Base-by-base conservation (phyloP, 2,113 vertebrate species). In the Candoia aspera region DNA sequence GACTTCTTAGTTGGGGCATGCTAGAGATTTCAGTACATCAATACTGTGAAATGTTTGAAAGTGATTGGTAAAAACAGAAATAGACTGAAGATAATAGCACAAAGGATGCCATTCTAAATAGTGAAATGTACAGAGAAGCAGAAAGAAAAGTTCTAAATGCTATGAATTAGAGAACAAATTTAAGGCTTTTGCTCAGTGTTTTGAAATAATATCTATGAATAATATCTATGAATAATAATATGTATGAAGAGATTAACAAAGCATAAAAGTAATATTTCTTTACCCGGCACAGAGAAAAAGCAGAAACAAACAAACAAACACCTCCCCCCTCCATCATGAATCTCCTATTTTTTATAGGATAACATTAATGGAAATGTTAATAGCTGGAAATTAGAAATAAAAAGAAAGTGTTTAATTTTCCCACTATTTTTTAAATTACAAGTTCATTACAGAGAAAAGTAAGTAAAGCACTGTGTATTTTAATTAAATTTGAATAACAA, bases 391-490 rank as follows among this genome's bases (percentile, higher is more conserved):
- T n/a, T 53, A 86, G 91, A 62, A 87, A 54, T 29, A 86, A 90
- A 88, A 64, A 24, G 1, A 26, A 93, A 94, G 29, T 84, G 84
- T 93, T 55, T 2, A 11, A 2, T 90, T 29, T 24, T 89, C 46
- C 90, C 93, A 1, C 83, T 58, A 17, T 88, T 93, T 19, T 91
- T 92, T 79, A 8, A 2, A n/a, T 88, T 57, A 49, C 3, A 1
- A 19, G 73, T 89, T 79, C 83, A 84, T 87, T 86, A 87, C 73
- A 83, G 93, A 92, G 84, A 93, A 87, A 59, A 33, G n/a, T 92
- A 88, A 91, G 95, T 96, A 94, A 95, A 96, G 11, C 8, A 42
- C 90, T 91, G 6, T 86, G 33, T 90, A 73, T 42, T n/a, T n/a
- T n/a, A n/a, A n/a, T n/a, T n/a, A n/a, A n/a, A n/a, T n/a, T n/a